These are phyloP conservation scores for Euura lappo DNA, from an alignment of 1,140 invertebrate species.

Conservation along the genomic window DNA sequence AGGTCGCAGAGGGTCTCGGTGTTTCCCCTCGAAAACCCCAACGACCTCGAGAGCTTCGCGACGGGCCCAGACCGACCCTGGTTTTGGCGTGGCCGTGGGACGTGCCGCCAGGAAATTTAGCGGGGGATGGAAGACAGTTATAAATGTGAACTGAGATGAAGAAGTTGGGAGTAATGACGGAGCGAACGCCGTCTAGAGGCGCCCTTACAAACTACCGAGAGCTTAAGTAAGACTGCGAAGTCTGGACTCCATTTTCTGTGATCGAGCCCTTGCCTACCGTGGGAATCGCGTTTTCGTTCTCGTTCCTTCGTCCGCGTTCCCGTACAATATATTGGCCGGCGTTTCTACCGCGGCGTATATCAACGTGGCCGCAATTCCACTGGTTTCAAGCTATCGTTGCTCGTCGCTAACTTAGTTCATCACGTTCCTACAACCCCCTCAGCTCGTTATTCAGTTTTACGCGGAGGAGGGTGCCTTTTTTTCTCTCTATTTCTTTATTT, in stretches of 20 bases:
- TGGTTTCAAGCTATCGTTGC: neutral
- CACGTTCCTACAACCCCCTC: neutral
- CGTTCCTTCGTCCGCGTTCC: neutral
- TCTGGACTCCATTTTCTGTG: neutral
- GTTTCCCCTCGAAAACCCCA: neutral
- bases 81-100: neutral
- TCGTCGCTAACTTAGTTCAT: neutral
- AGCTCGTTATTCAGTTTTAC: neutral
- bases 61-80: neutral
- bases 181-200: slow-evolving; percentile 9
- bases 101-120: neutral
- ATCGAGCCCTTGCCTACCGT: neutral
- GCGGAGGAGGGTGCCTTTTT: neutral
- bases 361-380: slow-evolving; percentile 7
- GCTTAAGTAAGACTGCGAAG: slow-evolving; percentile 11
- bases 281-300: neutral
- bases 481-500: neutral
- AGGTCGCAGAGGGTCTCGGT: slow-evolving; percentile 3
- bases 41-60: neutral
- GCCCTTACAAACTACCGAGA: slow-evolving; percentile 12
- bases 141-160: slow-evolving; percentile 11
- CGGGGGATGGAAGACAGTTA: slow-evolving; percentile 9
- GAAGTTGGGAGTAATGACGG: slow-evolving; percentile 14
- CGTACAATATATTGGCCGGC: slow-evolving; percentile 3
- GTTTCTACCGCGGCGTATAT: neutral